Evolutionary conservation across 2,113 vertebrate genomes (phyloP), one percentile per base, ranked within the genome.

Genomic region (Kryptolebias marmoratus): DNA sequence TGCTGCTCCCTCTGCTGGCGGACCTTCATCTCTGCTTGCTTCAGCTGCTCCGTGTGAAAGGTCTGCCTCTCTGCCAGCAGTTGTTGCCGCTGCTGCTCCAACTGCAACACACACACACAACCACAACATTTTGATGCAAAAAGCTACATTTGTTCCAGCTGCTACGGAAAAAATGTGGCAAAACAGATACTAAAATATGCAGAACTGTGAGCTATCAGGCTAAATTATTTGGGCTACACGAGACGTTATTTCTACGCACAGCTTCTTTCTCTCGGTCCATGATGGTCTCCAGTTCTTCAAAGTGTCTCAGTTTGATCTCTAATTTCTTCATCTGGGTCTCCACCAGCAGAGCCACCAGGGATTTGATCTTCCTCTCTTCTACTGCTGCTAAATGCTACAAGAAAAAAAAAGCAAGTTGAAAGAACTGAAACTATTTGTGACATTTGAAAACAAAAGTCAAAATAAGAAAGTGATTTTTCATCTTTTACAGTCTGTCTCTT

Each of bases 291-390:
- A 99, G 84, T 88, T 99, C 98, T 87, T 99, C 98, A 75, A 99
- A 99, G 81, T 99, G 98, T 61, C 98, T 95, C 65, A 99, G 94
- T 71, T 99, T 99, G 67, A 99, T 99, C 93, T 99, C 98, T 80
- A 99, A 82, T 75, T 99, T 99, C 93, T 99, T 99, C 98, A 99
- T 99, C 83, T 99, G 98, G 0, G 97, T 99, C 81, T 99, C 98
- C 79, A 99, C 98, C 86, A 99, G 82, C 30, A 99, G 93, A 32
- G 97, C 98, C 1, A 99, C 98, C 39, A 99, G 85, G 57, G 98
- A 99, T 80, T 99, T 99, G 83, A 99, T 97, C 85, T 99, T 99
- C 31, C 97, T 92, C 80, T 99, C 98, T 75, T 99, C 98, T 57
- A 99, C 97, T 0, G 97, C 97, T 1, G 98, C 97, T 59, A 99